Base-by-base conservation (phyloP, 2,113 vertebrate species). In the Chamaea fasciata region DNA sequence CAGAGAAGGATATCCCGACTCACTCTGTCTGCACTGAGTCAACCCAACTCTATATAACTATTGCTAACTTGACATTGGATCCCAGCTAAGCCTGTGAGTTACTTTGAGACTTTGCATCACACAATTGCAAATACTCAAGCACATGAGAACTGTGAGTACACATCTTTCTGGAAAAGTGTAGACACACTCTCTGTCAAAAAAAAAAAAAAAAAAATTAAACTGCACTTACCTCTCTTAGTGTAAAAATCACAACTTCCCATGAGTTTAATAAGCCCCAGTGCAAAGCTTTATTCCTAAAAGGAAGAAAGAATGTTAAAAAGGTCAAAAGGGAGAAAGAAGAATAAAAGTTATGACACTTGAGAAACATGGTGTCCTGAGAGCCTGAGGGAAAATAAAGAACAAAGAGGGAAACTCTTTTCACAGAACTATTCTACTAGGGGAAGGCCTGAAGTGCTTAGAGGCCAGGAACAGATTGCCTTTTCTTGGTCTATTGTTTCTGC, bases 381-480 rank as follows among this genome's bases (percentile, higher is more conserved):
- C 10, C 41, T 20, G 15, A 44, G 13, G 7, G 2, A 17, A 78
- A 67, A 41, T 2, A 4, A 56, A 19, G 4, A 74, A 3, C 31
- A 49, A 78, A 57, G 55, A 52, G 3, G 20, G 31, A 92, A 77
- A 30, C 13, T 5, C n/a, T 39, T 60, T 20, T 7, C 19, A 70
- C 46, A 26, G 13, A n/a, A 19, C 4, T 46, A 4, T 41, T 33
- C 9, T 44, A 14, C 7, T 27, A 9, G 6, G 3, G 6, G 8
- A 88, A 84, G 17, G 10, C 7, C 39, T 42, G 23, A 77, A 78
- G 10, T 22, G 11, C 23, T 74, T 20, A 65, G 23, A 64, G 7
- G 2, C 23, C 0, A 0, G 15, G 15, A 69, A 55, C 7, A 47
- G 26, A 69, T 33, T 15, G 11, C 4, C 7, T 55, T 74, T 37